phyloP scores from a whole-genome alignment of 2,888 invertebrate species.

The Didymodactylos carnosus region DNA sequence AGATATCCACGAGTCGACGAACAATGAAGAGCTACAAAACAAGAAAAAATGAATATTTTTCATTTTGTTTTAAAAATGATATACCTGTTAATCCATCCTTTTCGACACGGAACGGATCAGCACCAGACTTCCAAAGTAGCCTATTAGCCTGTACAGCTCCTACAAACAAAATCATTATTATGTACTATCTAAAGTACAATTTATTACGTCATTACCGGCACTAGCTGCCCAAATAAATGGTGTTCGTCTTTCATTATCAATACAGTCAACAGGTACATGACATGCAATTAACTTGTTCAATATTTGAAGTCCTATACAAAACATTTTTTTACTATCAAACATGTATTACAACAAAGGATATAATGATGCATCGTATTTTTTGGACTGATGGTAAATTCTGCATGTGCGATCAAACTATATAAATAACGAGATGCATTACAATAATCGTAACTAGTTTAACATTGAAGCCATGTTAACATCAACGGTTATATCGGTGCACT shows the following conservation, averaged over 20 bases:
- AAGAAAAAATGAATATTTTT: neutral
- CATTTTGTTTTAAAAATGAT: neutral
- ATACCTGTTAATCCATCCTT: conserved; percentile 64
- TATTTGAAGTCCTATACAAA: conserved; percentile 52
- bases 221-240: conserved; percentile 93
- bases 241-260: conserved; percentile 75
- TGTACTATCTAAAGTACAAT: neutral
- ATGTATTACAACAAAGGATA: neutral
- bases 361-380: no score
- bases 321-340: conserved; percentile 29
- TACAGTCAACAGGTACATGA: conserved; percentile 59
- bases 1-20: conserved; percentile 86
- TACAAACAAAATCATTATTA: conserved; percentile 24
- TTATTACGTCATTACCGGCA: conserved; percentile 46
- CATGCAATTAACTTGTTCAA: conserved; percentile 51
- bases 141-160: conserved; percentile 73
- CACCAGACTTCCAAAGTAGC: conserved; percentile 65
- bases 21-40: conserved; percentile 59
- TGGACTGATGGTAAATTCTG: no score
- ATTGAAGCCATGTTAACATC: no score
- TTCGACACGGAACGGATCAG: conserved; percentile 58
- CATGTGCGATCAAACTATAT: no score
- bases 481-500: no score
- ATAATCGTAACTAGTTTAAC: no score
- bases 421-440: no score